phyloP scores from a whole-genome alignment of 2,888 invertebrate genomes.

The Cotesia congregata region DNA sequence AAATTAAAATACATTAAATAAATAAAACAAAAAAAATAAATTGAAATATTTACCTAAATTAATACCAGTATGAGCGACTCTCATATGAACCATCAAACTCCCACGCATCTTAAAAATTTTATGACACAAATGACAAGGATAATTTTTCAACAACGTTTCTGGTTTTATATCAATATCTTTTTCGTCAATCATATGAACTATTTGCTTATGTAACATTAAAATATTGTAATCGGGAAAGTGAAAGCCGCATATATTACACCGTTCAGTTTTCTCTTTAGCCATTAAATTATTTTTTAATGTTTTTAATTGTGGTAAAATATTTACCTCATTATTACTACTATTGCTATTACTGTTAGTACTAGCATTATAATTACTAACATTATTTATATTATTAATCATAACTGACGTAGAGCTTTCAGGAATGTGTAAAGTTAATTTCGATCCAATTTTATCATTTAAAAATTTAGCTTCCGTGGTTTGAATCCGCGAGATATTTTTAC shows the following conservation, averaged over 20 bases:
- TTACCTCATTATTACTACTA: slow-evolving; percentile 21
- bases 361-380: not conserved
- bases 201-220: slow-evolving; percentile 81
- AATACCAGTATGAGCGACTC: slow-evolving; percentile 82
- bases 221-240: slow-evolving; percentile 80
- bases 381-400: not conserved
- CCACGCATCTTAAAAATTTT: slow-evolving; percentile 87
- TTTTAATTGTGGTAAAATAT: slow-evolving; percentile 48
- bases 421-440: slow-evolving; percentile 21
- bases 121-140: slow-evolving; percentile 83
- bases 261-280: slow-evolving; percentile 67
- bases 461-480: not conserved
- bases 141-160: slow-evolving; percentile 70
- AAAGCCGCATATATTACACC: slow-evolving; percentile 82
- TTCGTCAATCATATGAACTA: slow-evolving; percentile 73
- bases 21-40: slow-evolving; percentile 24
- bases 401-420: slow-evolving; percentile 18
- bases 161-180: slow-evolving; percentile 55
- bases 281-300: slow-evolving; percentile 54
- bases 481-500: not conserved
- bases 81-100: slow-evolving; percentile 84
- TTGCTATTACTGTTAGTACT: slow-evolving; percentile 16
- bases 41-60: slow-evolving; percentile 55
- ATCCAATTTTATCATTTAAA: slow-evolving; percentile 1
- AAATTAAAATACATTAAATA: not conserved